Percentiles rank a stretch among this genome's conserved stretches.
Conservation (phyloP, 1,140 invertebrate species). For the Epicauta chinensis region DNA sequence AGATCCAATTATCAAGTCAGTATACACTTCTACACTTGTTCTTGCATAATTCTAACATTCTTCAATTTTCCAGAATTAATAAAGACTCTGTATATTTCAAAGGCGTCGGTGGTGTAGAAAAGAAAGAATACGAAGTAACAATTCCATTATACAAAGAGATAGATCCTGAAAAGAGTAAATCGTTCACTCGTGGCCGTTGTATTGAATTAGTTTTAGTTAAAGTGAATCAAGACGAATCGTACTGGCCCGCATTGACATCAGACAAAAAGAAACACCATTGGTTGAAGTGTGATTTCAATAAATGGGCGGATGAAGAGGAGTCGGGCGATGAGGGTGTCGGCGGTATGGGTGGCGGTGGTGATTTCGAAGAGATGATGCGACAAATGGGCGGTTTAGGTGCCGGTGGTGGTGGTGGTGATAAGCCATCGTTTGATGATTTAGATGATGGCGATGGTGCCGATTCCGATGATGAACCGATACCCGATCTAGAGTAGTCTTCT, state of each 20-base stretch:
- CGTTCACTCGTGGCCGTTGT: slow-evolving; percentile 63
- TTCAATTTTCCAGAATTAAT: slow-evolving; percentile 55
- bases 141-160: slow-evolving; percentile 79
- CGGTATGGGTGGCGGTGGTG: slow-evolving; percentile 36
- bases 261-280: slow-evolving; percentile 89
- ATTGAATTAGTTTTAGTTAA: slow-evolving; percentile 69
- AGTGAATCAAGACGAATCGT: slow-evolving; percentile 69
- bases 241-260: slow-evolving; percentile 82
- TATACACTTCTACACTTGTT: slow-evolving; percentile 7
- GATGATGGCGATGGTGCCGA: slow-evolving; percentile 36
- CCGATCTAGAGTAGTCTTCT: slow-evolving; percentile 36
- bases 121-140: slow-evolving; percentile 77
- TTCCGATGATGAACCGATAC: slow-evolving; percentile 42
- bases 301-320: slow-evolving; percentile 89
- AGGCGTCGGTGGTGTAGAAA: slow-evolving; percentile 77
- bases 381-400: slow-evolving; percentile 41
- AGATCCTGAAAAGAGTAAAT: slow-evolving; percentile 66
- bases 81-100: slow-evolving; percentile 76
- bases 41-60: neutral
- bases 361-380: slow-evolving; percentile 43
- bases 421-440: slow-evolving; percentile 40
- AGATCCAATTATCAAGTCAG: slow-evolving; percentile 69
- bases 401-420: slow-evolving; percentile 32
- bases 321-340: slow-evolving; percentile 41
- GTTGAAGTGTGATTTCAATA: slow-evolving; percentile 95